Evolutionary conservation across 2,888 invertebrate species (phyloP).

Genomic region (Halocaridina rubra): DNA sequence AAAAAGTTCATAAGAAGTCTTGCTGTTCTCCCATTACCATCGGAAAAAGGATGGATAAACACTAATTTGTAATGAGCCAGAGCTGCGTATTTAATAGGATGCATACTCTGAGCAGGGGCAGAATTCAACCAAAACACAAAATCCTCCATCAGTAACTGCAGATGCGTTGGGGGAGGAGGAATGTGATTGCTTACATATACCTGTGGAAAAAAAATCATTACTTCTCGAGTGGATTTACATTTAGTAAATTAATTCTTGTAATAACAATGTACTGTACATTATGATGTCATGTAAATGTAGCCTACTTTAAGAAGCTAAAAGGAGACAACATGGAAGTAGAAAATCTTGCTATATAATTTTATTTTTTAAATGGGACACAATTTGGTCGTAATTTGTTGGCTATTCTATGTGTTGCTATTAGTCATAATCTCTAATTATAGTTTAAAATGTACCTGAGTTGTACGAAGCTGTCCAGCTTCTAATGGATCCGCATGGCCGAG

Average conservation of each 20-base stretch:
- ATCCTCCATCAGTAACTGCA: slow-evolving; percentile 84
- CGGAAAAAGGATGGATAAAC: slow-evolving; percentile 95
- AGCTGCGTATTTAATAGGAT: slow-evolving; percentile 94
- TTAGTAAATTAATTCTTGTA: no score
- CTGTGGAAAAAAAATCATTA: slow-evolving; percentile 10
- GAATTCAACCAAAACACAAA: slow-evolving; percentile 92
- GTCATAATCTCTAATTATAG: no score
- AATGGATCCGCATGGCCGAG: slow-evolving; percentile 94
- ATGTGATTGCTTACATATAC: slow-evolving; percentile 96
- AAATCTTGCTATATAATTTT: no score
- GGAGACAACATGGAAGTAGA: no score
- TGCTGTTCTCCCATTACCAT: slow-evolving; percentile 96
- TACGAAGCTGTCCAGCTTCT: slow-evolving; percentile 88
- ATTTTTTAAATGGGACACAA: no score
- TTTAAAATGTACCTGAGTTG: slow-evolving; percentile 81
- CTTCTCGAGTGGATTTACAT: no score
- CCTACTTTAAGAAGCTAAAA: no score
- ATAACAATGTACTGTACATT: no score
- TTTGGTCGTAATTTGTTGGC: no score
- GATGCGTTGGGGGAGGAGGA: slow-evolving; percentile 87
- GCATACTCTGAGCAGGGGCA: slow-evolving; percentile 84
- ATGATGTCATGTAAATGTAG: no score
- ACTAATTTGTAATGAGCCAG: slow-evolving; percentile 97
- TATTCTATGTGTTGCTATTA: no score
- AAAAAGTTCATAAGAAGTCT: slow-evolving; percentile 95